Conservation (phyloP, 2,797 vertebrate species). For the Acanthurus tractus region DNA sequence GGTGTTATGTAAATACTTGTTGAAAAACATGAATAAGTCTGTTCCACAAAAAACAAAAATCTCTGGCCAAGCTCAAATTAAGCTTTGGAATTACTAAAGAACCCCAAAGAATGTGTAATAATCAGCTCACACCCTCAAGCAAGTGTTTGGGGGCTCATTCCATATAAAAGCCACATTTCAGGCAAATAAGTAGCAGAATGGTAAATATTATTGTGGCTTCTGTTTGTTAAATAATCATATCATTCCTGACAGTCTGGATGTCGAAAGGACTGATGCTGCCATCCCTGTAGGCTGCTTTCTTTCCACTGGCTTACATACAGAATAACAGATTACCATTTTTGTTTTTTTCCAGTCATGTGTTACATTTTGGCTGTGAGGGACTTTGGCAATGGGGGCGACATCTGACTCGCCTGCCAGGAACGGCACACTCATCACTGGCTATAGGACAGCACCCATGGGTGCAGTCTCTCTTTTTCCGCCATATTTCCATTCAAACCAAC, state of each 20-base stretch:
- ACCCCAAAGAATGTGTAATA: background rate
- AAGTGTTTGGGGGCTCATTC: background rate
- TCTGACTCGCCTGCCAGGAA: conserved; percentile 78
- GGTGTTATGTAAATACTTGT: conserved; percentile 32
- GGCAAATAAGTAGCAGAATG: background rate
- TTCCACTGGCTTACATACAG: conserved; percentile 64
- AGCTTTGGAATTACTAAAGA: background rate
- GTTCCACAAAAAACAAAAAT: background rate
- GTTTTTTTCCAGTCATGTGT: conserved; percentile 60
- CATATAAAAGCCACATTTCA: conserved; percentile 6
- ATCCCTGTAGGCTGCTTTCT: conserved; percentile 51
- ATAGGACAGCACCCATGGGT: conserved; percentile 86
- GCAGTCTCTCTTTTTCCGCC: conserved; percentile 49
- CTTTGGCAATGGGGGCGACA: conserved; percentile 67
- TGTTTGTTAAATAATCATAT: conserved; percentile 53
- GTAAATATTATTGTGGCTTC: background rate
- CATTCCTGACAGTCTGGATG: conserved; percentile 50
- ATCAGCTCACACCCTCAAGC: background rate
- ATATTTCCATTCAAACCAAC: conserved; percentile 76
- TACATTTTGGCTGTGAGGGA: conserved; percentile 71
- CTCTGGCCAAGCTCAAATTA: background rate
- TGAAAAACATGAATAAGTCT: conserved; percentile 3
- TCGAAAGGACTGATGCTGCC: conserved; percentile 36
- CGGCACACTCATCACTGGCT: conserved; percentile 64
- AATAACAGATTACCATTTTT: conserved; percentile 66